Evolutionary conservation across 2,888 invertebrate genomes (phyloP).

Genomic region (Scaptomyza tumidula): DNA sequence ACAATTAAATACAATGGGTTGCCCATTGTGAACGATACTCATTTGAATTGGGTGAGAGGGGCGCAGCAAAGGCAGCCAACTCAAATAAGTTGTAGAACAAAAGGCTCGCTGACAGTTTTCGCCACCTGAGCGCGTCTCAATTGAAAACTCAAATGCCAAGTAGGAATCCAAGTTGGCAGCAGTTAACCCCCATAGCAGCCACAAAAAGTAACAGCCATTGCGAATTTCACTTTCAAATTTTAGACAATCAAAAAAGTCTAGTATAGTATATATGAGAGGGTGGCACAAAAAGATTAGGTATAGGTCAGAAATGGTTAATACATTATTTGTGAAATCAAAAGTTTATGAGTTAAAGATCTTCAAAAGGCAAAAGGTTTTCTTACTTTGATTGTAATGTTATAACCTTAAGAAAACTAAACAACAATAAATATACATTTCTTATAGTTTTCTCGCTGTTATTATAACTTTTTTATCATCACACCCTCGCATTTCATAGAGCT

Average conservation of each 20-base stretch:
- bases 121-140: slow-evolving; percentile 50
- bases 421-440: background rate
- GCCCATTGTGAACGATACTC: slow-evolving; percentile 63
- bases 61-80: slow-evolving; percentile 18
- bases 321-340: too few relatives aligned
- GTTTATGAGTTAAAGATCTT: too few relatives aligned
- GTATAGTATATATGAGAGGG: slow-evolving; percentile 1
- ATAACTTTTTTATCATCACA: too few relatives aligned
- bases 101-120: slow-evolving; percentile 25
- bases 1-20: slow-evolving; percentile 55
- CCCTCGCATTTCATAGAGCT: slow-evolving; percentile 9
- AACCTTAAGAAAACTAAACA: too few relatives aligned
- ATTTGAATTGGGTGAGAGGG: slow-evolving; percentile 45
- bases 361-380: too few relatives aligned
- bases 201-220: slow-evolving; percentile 49
- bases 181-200: slow-evolving; percentile 53
- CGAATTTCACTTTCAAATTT: slow-evolving; percentile 53
- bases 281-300: background rate
- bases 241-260: slow-evolving; percentile 3
- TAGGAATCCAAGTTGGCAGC: slow-evolving; percentile 16
- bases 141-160: slow-evolving; percentile 69
- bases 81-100: slow-evolving; percentile 36
- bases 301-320: background rate
- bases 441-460: background rate
- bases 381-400: too few relatives aligned